These are phyloP conservation scores for Nipponacmea schrenckii DNA, from an alignment of 2,888 invertebrate species.

Conservation along the genomic window DNA sequence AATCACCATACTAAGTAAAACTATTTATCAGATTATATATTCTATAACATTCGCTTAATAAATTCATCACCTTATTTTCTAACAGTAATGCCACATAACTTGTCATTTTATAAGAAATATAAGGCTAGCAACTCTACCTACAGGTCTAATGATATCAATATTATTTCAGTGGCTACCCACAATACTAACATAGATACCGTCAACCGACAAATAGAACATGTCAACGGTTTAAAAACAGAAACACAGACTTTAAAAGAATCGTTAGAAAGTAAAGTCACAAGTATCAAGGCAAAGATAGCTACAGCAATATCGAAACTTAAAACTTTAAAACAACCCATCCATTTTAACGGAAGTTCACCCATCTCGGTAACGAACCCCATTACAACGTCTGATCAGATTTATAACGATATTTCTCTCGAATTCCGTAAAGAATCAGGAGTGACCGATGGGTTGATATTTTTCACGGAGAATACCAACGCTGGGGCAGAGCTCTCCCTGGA, in stretches of 20 bases:
- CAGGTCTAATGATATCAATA: no score
- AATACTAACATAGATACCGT: neutral
- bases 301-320: slow-evolving; percentile 24
- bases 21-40: no score
- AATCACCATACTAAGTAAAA: no score
- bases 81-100: no score
- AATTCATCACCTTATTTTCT: no score
- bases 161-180: neutral
- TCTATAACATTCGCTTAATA: no score
- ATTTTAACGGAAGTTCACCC: slow-evolving; percentile 31
- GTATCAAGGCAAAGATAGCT: slow-evolving; percentile 30
- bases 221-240: neutral
- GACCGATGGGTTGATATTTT: slow-evolving; percentile 38
- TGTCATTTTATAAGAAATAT: no score
- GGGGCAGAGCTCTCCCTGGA: slow-evolving; percentile 32
- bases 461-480: slow-evolving; percentile 33
- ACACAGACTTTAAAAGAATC: neutral
- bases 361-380: slow-evolving; percentile 29
- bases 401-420: slow-evolving; percentile 36
- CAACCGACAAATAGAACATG: neutral
- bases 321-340: slow-evolving; percentile 41
- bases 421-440: slow-evolving; percentile 27
- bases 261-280: slow-evolving; percentile 8
- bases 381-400: slow-evolving; percentile 1
- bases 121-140: no score